phyloP scores from a whole-genome alignment of 1,140 invertebrate genomes.

The Leptopilina boulardi region DNA sequence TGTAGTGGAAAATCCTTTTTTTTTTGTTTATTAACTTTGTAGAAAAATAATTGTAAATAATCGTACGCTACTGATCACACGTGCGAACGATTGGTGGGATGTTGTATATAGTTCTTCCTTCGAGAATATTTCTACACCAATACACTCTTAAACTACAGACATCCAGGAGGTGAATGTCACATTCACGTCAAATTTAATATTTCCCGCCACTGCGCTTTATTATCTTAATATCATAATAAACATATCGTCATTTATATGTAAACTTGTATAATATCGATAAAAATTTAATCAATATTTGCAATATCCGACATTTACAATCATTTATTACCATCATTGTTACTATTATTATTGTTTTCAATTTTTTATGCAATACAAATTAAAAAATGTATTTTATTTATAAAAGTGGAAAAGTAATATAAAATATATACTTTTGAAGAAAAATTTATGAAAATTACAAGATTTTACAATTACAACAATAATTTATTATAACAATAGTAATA shows the following conservation, averaged over 20 bases:
- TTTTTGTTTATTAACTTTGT: no score
- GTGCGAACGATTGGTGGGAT: not conserved
- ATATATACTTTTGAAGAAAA: no score
- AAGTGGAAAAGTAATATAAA: no score
- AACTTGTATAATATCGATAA: not conserved
- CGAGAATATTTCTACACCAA: not conserved
- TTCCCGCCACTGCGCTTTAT: not conserved
- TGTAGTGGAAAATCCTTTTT: no score
- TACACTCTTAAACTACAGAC: not conserved
- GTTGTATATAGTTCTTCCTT: not conserved
- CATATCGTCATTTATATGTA: not conserved
- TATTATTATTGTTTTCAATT: no score
- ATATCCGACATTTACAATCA: not conserved
- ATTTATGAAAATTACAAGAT: no score
- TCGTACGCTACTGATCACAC: not conserved
- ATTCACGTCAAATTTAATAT: constrained; percentile 11
- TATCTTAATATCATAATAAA: not conserved
- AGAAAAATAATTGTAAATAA: not conserved
- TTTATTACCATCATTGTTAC: not conserved
- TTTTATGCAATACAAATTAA: no score
- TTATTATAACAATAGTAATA: no score
- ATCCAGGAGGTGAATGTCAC: constrained; percentile 7
- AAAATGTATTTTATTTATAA: no score
- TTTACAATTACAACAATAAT: no score
- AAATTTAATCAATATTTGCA: not conserved